These are phyloP conservation scores for Pseudococcus jackbeardsleyi DNA, from an alignment of 2,888 invertebrate genomes.

Conservation along the genomic window DNA sequence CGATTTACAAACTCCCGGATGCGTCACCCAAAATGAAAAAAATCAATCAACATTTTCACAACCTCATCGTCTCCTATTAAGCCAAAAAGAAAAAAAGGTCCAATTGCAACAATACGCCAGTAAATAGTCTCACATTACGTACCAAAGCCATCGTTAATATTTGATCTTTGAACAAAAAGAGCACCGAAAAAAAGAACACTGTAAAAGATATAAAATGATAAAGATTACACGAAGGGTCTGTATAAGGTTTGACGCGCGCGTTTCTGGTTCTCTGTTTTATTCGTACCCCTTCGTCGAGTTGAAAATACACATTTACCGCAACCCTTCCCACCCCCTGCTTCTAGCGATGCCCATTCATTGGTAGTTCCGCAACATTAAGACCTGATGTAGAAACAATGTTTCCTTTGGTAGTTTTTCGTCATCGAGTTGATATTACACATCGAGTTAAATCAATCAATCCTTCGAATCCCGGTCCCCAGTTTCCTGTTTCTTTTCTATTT, in stretches of 20 bases:
- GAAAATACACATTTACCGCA: background rate
- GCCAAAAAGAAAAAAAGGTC: slow-evolving; percentile 34
- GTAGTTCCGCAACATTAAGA: slow-evolving; percentile 51
- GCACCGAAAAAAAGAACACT: slow-evolving; percentile 1
- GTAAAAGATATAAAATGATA: slow-evolving; percentile 49
- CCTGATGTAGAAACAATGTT: slow-evolving; percentile 48
- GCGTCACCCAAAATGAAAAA: slow-evolving; percentile 25
- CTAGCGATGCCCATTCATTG: background rate
- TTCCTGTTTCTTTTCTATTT: background rate
- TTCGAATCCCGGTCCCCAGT: background rate
- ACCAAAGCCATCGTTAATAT: slow-evolving; percentile 19
- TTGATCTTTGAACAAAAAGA: slow-evolving; percentile 43
- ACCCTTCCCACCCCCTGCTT: background rate
- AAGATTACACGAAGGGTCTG: slow-evolving; percentile 49
- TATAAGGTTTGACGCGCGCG: slow-evolving; percentile 25
- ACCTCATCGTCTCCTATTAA: slow-evolving; percentile 20
- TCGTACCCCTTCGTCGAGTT: background rate
- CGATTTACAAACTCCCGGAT: background rate
- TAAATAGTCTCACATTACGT: slow-evolving; percentile 54
- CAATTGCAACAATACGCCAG: slow-evolving; percentile 36
- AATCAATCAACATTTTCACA: slow-evolving; percentile 45
- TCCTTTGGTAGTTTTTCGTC: slow-evolving; percentile 43
- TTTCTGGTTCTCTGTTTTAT: background rate
- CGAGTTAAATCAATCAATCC: slow-evolving; percentile 18
- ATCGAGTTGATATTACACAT: background rate